Conservation (phyloP, 2,888 invertebrate species). For the Temnothorax unifasciatus region DNA sequence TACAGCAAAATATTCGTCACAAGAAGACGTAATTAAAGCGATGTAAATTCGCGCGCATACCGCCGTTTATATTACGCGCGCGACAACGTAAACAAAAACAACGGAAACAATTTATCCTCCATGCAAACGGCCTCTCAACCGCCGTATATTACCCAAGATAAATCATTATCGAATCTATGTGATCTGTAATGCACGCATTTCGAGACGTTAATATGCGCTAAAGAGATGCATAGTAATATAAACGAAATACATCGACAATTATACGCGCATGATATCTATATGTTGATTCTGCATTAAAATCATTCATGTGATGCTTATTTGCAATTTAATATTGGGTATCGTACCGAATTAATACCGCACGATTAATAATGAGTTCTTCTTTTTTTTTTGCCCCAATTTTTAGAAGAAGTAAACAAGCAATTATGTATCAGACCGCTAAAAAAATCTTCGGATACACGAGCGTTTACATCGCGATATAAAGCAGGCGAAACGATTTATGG, state of each 20-base stretch:
- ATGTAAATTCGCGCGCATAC: slow-evolving; percentile 42
- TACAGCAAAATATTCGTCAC: slow-evolving; percentile 46
- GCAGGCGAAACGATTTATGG: slow-evolving; percentile 39
- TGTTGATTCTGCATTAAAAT: background rate
- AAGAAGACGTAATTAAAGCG: slow-evolving; percentile 58
- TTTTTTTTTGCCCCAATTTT: background rate
- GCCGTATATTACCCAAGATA: slow-evolving; percentile 29
- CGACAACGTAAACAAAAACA: slow-evolving; percentile 8
- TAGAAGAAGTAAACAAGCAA: background rate
- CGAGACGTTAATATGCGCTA: background rate
- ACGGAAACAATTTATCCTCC: slow-evolving; percentile 40
- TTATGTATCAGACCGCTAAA: background rate
- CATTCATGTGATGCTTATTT: background rate
- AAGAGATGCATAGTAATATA: background rate
- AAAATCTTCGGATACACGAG: slow-evolving; percentile 1
- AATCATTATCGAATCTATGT: slow-evolving; percentile 32
- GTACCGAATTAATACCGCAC: background rate
- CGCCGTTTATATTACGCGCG: slow-evolving; percentile 38
- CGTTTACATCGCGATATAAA: background rate
- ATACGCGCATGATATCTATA: background rate
- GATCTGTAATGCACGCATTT: slow-evolving; percentile 17
- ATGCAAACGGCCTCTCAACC: slow-evolving; percentile 1
- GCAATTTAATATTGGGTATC: background rate
- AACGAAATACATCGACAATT: background rate
- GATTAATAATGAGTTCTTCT: background rate